Evolutionary conservation across 1,140 invertebrate genomes (phyloP).

Genomic region (Bombyx mori): ASM3026992v2 NC_085117.1:19740001-19740500

Average conservation of each 20-base stretch:
- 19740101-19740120: constrained; percentile 56
- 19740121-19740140: constrained; percentile 34
- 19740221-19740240: constrained; percentile 20
- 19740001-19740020: too few species aligned
- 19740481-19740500: constrained; percentile 50
- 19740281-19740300: constrained; percentile 45
- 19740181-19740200: constrained; percentile 57
- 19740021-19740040: too few species aligned
- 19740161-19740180: constrained; percentile 22
- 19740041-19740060: constrained; percentile 1
- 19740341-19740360: constrained; percentile 61
- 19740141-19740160: constrained; percentile 29
- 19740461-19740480: constrained; percentile 39
- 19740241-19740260: constrained; percentile 14
- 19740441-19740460: constrained; percentile 17
- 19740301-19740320: constrained; percentile 66
- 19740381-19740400: constrained; percentile 29
- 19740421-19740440: constrained; percentile 12
- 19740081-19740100: constrained; percentile 57
- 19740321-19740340: constrained; percentile 67
- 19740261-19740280: constrained; percentile 32
- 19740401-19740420: constrained; percentile 3
- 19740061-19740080: constrained; percentile 42
- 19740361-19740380: constrained; percentile 38
- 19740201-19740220: constrained; percentile 66